A percentile compares a stretch with the other conserved stretches of the same genome.
Conservation (phyloP, 2,113 vertebrate species). For the Seriola rivoliana region DNA sequence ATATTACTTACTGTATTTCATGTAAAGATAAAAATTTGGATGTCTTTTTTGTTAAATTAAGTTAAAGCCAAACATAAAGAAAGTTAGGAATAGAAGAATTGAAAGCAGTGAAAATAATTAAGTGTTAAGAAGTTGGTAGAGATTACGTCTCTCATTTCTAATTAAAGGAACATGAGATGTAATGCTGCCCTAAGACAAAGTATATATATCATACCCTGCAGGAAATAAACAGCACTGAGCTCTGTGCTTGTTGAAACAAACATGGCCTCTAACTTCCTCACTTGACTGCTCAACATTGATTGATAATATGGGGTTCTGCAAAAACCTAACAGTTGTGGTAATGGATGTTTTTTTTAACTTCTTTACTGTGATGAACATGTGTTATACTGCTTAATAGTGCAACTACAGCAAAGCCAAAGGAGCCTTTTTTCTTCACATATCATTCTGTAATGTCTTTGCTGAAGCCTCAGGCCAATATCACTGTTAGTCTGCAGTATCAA, state of each 20-base stretch:
- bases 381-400: background rate
- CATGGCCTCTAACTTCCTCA: background rate
- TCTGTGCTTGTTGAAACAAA: background rate
- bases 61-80: too few species aligned
- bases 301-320: background rate
- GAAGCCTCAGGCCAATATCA: background rate
- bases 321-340: background rate
- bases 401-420: background rate
- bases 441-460: background rate
- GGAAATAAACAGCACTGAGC: too few species aligned
- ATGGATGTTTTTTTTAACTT: background rate
- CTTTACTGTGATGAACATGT: background rate
- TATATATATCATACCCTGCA: background rate
- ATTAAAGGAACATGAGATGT: background rate
- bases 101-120: background rate
- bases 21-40: too few species aligned
- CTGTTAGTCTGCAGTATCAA: background rate
- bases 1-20: too few species aligned
- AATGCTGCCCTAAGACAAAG: background rate
- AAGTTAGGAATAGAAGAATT: too few species aligned
- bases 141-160: background rate
- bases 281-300: background rate
- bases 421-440: background rate
- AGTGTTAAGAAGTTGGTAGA: background rate
- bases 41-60: too few species aligned